phyloP scores from a whole-genome alignment of 2,113 vertebrate species.

The Melospiza melodia region DNA sequence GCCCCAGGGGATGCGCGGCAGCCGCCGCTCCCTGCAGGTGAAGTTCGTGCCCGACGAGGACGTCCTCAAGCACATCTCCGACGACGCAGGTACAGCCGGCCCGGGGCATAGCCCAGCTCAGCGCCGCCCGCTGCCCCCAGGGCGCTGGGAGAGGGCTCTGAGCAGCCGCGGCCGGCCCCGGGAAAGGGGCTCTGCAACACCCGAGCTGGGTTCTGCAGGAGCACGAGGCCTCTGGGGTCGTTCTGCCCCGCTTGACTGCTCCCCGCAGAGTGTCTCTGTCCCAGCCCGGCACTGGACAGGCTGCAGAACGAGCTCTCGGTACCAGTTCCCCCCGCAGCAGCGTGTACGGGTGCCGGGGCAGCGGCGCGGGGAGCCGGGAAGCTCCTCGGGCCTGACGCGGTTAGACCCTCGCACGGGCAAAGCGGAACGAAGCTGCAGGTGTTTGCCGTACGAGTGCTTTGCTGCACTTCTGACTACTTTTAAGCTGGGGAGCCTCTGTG shows the following conservation, averaged over 20 bases:
- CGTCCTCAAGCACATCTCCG: slow-evolving; percentile 89
- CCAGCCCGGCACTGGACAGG: background rate
- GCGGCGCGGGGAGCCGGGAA: background rate
- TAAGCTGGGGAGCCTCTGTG: background rate
- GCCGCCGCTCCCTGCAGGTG: slow-evolving; percentile 71
- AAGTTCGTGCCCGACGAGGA: slow-evolving; percentile 89
- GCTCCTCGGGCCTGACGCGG: accelerated
- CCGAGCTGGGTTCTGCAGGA: background rate
- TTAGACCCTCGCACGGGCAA: accelerated
- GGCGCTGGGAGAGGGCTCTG: background rate
- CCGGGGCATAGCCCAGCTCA: background rate
- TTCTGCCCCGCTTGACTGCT: no score
- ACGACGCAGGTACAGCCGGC: slow-evolving; percentile 80
- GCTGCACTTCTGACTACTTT: background rate
- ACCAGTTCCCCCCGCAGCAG: background rate
- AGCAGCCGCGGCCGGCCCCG: background rate
- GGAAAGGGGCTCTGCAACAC: background rate
- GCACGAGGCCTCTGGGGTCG: background rate
- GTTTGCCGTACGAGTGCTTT: accelerated
- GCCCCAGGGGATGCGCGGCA: background rate
- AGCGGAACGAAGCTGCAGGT: background rate
- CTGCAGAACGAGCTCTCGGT: background rate
- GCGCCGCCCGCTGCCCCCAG: background rate
- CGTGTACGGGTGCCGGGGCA: background rate
- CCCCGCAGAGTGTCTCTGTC: background rate